A percentile compares a stretch with the other conserved stretches of the same genome.
Evolutionary conservation across 1,140 invertebrate species (phyloP).

Genomic region (Whitmania pigra): DNA sequence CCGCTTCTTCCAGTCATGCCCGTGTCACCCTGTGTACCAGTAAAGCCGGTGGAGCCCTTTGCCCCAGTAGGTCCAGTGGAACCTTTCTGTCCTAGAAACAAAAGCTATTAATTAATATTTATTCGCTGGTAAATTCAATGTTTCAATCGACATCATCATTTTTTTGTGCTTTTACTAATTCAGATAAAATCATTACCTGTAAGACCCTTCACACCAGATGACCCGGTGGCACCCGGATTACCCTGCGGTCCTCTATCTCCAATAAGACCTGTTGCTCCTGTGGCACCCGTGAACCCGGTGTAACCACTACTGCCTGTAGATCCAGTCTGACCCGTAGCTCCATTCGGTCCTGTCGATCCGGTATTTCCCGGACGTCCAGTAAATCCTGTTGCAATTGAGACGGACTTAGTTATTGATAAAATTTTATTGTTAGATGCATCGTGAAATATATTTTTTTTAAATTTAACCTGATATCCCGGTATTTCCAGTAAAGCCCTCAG

Average conservation of each 20-base stretch:
- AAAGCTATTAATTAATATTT: too few species aligned
- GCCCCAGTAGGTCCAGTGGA: constrained; percentile 7
- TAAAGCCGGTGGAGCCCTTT: neutral
- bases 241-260: neutral
- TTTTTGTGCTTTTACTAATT: too few species aligned
- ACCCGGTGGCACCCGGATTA: neutral
- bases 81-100: too few species aligned
- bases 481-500: constrained; percentile 15
- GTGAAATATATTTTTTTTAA: constrained; percentile 17
- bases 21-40: neutral
- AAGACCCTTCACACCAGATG: neutral
- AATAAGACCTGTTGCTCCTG: neutral
- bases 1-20: too few species aligned
- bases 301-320: neutral
- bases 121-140: too few species aligned
- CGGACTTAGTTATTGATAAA: neutral
- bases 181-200: neutral
- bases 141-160: too few species aligned
- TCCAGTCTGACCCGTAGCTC: neutral
- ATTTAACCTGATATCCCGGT: constrained; percentile 10
- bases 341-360: neutral
- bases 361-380: neutral
- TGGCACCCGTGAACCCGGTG: neutral
- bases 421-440: constrained; percentile 33
- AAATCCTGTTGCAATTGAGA: constrained; percentile 33